Evolutionary conservation across 2,113 vertebrate genomes (phyloP), one percentile per base, ranked within the genome.

Genomic region (Lycaon pictus): DNA sequence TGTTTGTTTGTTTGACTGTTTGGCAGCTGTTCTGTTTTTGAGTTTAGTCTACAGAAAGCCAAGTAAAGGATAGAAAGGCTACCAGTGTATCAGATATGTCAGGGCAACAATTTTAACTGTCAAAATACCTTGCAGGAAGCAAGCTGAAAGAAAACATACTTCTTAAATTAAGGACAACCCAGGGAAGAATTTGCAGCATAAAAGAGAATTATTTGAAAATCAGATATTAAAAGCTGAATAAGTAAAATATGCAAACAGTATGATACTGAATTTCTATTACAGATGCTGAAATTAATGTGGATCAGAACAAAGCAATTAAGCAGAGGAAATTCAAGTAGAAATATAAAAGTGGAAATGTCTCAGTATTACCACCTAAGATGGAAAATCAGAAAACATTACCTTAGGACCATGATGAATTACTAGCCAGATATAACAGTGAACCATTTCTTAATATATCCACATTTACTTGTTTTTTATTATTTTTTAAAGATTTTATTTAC

Each of bases 1-100:
- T 98, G 97, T 98, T 98, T 98, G 74, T 98, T 95, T 96, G 93
- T 97, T 96, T 91, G 96, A 97, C 93, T 91, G 74, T 90, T 95
- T 92, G 85, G 95, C 95, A 97, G 87, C 92, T 98, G 94, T 93
- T 96, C 56, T 79, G 71, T 51, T 88, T 88, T 86, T 95, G 62
- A 94, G 56, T 89, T 94, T 84, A 85, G 60, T 90, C 43, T 94
- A 96, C 12, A 27, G 80, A 90, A 96, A 95, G 20, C 8, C 91
- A 86, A 51, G 27, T 63, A 58, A 79, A 86, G 58, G 19, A 81
- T 27, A 79, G 51, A 85, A 91, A 93, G 56, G 48, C 35, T 87
- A 93, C 74, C 35, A 72, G 55, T 79, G 55, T 92, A 83, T 86
- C 88, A 96, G 67, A 58, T 93, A 55, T 69, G 48, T 80, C 79